Base-by-base conservation (phyloP, 64 coral and sea anemone genomes). In the Orbicella faveolata region DNA sequence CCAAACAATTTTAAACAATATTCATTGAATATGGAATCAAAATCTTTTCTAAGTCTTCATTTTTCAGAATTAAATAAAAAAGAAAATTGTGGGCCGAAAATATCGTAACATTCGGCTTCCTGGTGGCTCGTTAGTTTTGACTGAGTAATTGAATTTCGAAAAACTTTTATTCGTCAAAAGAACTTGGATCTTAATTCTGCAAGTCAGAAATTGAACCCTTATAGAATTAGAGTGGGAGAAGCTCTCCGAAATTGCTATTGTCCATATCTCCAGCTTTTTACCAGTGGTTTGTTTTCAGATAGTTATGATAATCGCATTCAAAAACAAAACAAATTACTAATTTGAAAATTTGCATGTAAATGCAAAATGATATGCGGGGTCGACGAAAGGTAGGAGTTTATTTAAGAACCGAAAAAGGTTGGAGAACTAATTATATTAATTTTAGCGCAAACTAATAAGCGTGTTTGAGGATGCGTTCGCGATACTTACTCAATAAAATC, bases 291-390 rank as follows among this genome's bases (percentile, higher is more conserved):
- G 82, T 85, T 51, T 85, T 72, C 36, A 25, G 82, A 72, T 85
- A 66, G 82, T 85, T 85, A 85, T 85, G 82, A 85, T 85, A 85
- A 85, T 85, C 63, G 64, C 11, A n/a, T 21, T n/a, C n/a, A n/a
- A n/a, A 53, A 53, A 85, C 82, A 85, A 85, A 85, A 85, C 82
- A 70, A 85, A 70, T 85, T 65, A 53, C 82, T 44, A 70, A 85
- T 85, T 85, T 85, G 34, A 72, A 83, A 85, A 85, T 85, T 85
- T 85, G 39, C 82, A 73, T 73, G 36, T 73, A 85, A 85, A 85
- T 72, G 68, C 36, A 21, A 72, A 55, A 20, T 26, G 44, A 34
- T 72, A 52, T 53, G 65, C 37, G 20, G 37, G 52, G 63, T 39
- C 63, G 48, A 64, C 20, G 39, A 51, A 20, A 44, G 21, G 65